Base-by-base conservation (phyloP, 2,888 invertebrate species). In the Tubulanus polymorphus region DNA sequence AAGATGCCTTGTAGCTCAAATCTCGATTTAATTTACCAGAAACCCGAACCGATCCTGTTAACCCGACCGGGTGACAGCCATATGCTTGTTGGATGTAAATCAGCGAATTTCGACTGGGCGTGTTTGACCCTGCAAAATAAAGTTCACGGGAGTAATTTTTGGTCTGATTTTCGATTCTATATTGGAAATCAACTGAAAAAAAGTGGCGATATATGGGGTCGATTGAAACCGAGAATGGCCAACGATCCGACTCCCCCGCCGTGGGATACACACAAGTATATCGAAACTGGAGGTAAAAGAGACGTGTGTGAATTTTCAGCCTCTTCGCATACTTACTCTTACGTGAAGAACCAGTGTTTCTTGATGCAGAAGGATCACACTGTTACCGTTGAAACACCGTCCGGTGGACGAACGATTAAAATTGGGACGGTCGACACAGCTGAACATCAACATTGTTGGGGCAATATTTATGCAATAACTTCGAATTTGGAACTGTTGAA, bases 191-290 rank as follows among this genome's bases (percentile, higher is more conserved):
- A 41, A 41, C 15, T 41, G 41, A 41, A 41, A 41, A 41, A 41
- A 41, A 41, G 41, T 41, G 41, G 41, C 15, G 41, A 41, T 41
- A 5, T 41, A 41, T 41, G 41, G 41, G 41, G 41, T 8, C 41
- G 41, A 8, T 41, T 41, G 41, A 41, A 41, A 41, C 41, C 41
- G 6, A 5, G 41, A 41, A 5, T 41, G 15, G 5, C 41, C 15
- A 41, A 5, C 6, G 41, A 41, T 23, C 41, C 41, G 20, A 41
- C 41, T 15, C 41, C 41, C 41, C 41, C 41, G 41, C 41, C 41
- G 41, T 41, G 41, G 41, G 41, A 41, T 15, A 41, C 41, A 20
- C 41, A 41, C 6, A 41, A 41, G 23, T 41, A 41, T 15, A 41
- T 41, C 41, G 41, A 41, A 41, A 41, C 41, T 15, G 41, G 41